phyloP scores from a whole-genome alignment of 2,797 vertebrate genomes.

The Microctenopoma steveboyesi region DNA sequence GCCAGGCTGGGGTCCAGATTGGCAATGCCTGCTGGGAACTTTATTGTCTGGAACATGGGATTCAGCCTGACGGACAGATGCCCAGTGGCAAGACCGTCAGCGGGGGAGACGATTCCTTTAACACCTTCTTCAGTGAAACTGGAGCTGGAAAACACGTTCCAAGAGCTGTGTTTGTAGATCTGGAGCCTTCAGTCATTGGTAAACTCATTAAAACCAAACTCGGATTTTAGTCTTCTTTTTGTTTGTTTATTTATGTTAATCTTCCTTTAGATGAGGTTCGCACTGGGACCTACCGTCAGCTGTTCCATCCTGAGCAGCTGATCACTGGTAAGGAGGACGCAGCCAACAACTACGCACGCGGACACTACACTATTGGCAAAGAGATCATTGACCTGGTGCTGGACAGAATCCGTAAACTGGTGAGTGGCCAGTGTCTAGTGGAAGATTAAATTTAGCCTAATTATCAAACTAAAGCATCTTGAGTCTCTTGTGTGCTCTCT shows the following conservation, averaged over 20 bases:
- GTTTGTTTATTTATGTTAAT: constrained; percentile 85
- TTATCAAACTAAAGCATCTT: too few species aligned
- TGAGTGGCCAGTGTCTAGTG: constrained; percentile 12
- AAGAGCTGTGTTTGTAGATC: constrained; percentile 7
- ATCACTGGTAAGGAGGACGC: constrained; percentile 85
- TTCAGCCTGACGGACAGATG: constrained; percentile 7
- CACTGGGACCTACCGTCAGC: constrained; percentile 70
- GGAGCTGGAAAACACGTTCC: constrained; percentile 2
- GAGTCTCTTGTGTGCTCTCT: too few species aligned
- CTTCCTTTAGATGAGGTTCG: constrained; percentile 78
- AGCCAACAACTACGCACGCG: constrained; percentile 37
- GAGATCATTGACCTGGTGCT: constrained; percentile 70
- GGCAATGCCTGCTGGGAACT: constrained; percentile 14
- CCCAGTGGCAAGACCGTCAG: background rate
- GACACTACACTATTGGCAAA: constrained; percentile 65
- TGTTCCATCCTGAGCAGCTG: constrained; percentile 4
- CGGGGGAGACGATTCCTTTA: background rate
- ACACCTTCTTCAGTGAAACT: constrained; percentile 12
- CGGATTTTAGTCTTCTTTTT: too few species aligned
- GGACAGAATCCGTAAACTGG: constrained; percentile 69
- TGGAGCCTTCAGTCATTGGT: constrained; percentile 5
- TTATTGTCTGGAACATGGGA: constrained; percentile 3
- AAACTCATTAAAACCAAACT: background rate
- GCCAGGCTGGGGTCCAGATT: constrained; percentile 9
- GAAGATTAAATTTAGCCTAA: too few species aligned